These are phyloP conservation scores for Crotalus viridis DNA, from an alignment of 2,113 vertebrate genomes.

Conservation along the genomic window DNA sequence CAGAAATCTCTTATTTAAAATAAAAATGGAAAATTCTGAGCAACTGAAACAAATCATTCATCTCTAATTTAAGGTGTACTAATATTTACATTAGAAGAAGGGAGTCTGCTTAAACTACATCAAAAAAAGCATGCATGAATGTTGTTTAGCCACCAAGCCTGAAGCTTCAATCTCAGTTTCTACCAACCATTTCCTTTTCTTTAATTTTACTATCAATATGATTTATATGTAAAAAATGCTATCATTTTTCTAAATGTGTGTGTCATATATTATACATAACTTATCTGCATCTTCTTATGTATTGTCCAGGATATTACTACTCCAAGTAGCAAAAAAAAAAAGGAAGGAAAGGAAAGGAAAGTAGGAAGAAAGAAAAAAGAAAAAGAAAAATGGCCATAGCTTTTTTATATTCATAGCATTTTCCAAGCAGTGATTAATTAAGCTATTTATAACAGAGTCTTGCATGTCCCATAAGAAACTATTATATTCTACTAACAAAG, in stretches of 20 bases:
- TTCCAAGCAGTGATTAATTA: constrained; percentile 65
- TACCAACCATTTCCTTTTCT: constrained; percentile 38
- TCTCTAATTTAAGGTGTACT: neutral
- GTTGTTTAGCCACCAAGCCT: constrained; percentile 17
- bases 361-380: neutral
- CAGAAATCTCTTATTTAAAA: neutral
- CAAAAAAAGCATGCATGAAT: neutral
- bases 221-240: constrained; percentile 42
- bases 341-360: neutral
- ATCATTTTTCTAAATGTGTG: constrained; percentile 4
- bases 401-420: constrained; percentile 66
- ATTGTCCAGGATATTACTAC: constrained; percentile 14
- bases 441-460: constrained; percentile 54
- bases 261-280: constrained; percentile 37
- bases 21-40: neutral
- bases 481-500: constrained; percentile 33
- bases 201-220: constrained; percentile 58
- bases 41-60: neutral
- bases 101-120: neutral
- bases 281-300: constrained; percentile 43
- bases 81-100: neutral
- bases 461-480: neutral
- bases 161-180: constrained; percentile 30
- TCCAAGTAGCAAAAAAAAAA: neutral
- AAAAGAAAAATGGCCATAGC: neutral